Base-by-base conservation (phyloP, 2,797 vertebrate genomes). In the Hydrocynus forskahlii region DNA sequence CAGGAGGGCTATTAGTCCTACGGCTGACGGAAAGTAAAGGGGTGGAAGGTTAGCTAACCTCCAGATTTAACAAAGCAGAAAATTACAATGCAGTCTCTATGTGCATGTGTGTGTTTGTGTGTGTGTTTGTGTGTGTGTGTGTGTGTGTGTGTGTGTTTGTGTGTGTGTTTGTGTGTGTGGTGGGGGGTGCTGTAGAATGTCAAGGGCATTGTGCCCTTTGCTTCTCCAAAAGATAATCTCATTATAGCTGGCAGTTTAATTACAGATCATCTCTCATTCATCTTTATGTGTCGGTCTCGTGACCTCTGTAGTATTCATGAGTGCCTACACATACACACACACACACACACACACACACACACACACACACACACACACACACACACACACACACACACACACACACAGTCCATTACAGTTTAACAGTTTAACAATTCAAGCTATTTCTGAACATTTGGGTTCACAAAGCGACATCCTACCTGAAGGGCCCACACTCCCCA, bases 171-270 rank as follows among this genome's bases (percentile, higher is more conserved):
- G 29, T 43, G 43, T 2, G 43, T 6, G 43, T 6, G 43, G 43
- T 43, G 43, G 43, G 43, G 43, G 43, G 43, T 43, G 43, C 9
- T 7, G 9, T 43, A 9, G 62, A 16, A 29, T 52, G n/a, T 89
- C 89, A 90, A 90, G 88, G 91, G 88, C 88, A 64, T 70, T 85
- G 84, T 84, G 83, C 83, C 79, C 87, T 85, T 90, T 86, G 86
- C 90, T 87, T 89, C 88, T 90, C 82, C 78, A 70, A 85, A 86
- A 90, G 63, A 88, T 91, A 91, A 92, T 93, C 89, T 88, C 85
- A 91, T 92, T 92, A 92, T 87, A 78, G 80, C 75, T 82, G 75
- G 83, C 38, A 89, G 89, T 90, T 88, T 88, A 92, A 92, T 92
- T 86, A 91, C 84, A 90, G 90, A 91, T 91, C 84, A 92, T 90